Evolutionary conservation across 2,888 invertebrate genomes (phyloP), one percentile per base, ranked within the genome.

Genomic region (Cephus sareptanus): DNA sequence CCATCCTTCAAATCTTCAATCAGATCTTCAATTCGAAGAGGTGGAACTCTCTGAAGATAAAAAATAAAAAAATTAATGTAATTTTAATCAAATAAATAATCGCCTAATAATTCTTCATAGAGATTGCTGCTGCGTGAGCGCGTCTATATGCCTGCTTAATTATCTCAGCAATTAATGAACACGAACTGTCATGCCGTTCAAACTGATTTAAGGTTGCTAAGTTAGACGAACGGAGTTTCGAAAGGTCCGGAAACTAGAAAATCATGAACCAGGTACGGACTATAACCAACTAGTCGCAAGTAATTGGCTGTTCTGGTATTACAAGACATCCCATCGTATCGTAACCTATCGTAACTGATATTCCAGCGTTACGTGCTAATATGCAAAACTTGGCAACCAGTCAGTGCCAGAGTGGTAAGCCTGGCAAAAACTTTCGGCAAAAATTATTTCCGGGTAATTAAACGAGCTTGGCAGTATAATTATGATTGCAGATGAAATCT

Each of bases 1-100:
- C 99, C 99, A 95, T 98, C 98, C 92, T 97, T 97, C 87, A 99
- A 94, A 92, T 99, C 98, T 88, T 97, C 97, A 91, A 98, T 98
- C 92, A 99, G 94, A 92, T 99, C 97, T 89, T 97, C 96, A 89
- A 99, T 96, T 91, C 97, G 96, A 92, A 97, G 94, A 89, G 98
- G 98, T 92, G 98, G 98, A 93, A 96, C 95, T 92, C 97, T 96
- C 98, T 98, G 92, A 0, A 93, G 92, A 88, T 89, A 88, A 85
- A 69, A 84, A 15, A 35, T 74, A 13, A 1, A 30, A 30, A 40
- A 40, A 15, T 15, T 15, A 40, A 40, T 15, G 4, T 40, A 40
- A 40, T 40, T 6, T 15, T 6, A 40, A 15, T 15, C 40, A 6
- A 40, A 40, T 40, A 15, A 15, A 2, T 15, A 6, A 40, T 40